These are phyloP conservation scores for Propithecus deckenii DNA, from an alignment of 2,797 vertebrate species.

Conservation along the genomic window DNA sequence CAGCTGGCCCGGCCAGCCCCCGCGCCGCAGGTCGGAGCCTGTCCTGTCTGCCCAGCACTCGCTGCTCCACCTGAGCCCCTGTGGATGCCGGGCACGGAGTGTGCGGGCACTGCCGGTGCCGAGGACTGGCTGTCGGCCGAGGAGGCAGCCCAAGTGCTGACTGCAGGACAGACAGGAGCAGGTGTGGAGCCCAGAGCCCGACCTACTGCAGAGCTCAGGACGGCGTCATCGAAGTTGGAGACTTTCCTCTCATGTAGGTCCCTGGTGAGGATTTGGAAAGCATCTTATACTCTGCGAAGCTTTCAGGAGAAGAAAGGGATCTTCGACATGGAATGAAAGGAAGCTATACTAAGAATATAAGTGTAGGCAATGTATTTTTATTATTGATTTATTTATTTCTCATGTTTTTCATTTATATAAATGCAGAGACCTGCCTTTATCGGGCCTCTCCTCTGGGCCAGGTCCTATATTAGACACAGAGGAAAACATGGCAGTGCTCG, in stretches of 20 bases:
- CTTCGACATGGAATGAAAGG: background rate
- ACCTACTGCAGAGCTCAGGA: background rate
- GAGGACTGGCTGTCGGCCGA: background rate
- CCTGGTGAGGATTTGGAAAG: background rate
- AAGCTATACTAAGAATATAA: background rate
- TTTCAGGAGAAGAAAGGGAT: background rate
- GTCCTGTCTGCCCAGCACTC: background rate
- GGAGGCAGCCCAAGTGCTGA: background rate
- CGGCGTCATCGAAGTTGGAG: background rate
- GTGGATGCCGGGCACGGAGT: rapidly evolving
- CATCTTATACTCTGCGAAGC: background rate
- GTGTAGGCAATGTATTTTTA: background rate
- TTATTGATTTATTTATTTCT: background rate
- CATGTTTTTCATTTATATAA: background rate
- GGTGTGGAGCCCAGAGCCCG: background rate
- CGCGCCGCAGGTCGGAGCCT: background rate
- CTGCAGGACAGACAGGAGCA: background rate
- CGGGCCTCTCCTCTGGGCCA: background rate
- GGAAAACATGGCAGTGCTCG: background rate
- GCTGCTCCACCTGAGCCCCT: background rate
- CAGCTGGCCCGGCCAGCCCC: rapidly evolving
- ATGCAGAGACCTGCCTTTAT: background rate
- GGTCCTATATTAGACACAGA: background rate
- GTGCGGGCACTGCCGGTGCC: too few relatives aligned
- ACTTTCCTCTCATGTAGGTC: background rate